Base-by-base conservation (phyloP, 2,888 invertebrate genomes). In the Herminia tarsipennalis region DNA sequence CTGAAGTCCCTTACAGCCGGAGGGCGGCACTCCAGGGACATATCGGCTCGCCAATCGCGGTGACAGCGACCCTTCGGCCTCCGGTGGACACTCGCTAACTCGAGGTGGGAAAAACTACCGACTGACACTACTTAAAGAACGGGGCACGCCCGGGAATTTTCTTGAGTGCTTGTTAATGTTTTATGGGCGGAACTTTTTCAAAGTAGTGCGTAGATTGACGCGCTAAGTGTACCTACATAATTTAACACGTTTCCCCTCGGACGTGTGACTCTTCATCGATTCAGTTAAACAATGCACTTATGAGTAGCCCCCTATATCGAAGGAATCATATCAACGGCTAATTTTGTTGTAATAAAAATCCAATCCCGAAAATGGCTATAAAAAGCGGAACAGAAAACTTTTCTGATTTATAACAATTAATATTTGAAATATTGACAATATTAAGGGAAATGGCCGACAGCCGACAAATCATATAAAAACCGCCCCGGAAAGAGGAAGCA, bases 91-190 rank as follows among this genome's bases (percentile, higher is more conserved):
- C 67, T 61, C 68, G 65, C 65, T 64, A 66, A 65, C 71, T 65
- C 80, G 78, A 89, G 88, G 87, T 91, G 90, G 91, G 89, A 90
- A 90, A 89, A 90, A 89, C 89, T 88, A 88, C 89, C 79, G 83
- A 78, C 86, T 83, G 88, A 85, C 88, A 88, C 83, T 89, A 89
- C 89, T 89, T 91, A 90, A 85, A 88, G 86, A 86, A 85, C 86
- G 79, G 83, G 82, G 77, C 83, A 83, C 78, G 75, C 81, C 72
- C 84, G 86, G 85, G 88, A 83, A 88, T 88, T 87, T 86, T 87
- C 87, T 88, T 89, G 91, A 91, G 90, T 91, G 90, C 89, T 87
- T 87, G 90, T 90, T 91, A 91, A 91, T 91, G 91, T 91, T 91
- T 91, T 83, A 91, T 91, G 86, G 90, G 88, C 81, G 87, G 83